Base-by-base conservation (phyloP, 2,113 vertebrate genomes). In the Tetrao urogallus region DNA sequence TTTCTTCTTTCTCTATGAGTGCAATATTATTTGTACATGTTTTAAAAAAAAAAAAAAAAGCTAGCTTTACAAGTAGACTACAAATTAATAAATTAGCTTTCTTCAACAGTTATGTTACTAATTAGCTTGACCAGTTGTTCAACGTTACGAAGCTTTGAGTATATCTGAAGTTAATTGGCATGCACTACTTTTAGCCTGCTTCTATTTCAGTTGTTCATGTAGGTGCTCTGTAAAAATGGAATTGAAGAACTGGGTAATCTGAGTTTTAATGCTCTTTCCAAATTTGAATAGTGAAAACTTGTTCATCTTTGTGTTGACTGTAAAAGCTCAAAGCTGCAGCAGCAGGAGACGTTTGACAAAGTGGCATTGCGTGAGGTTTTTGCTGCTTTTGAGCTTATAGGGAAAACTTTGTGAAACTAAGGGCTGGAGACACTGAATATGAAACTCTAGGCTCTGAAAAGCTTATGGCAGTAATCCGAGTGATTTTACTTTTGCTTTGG, bases 61-160 rank as follows among this genome's bases (percentile, higher is more conserved):
- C 71, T 88, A 14, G 25, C 43, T 93, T 74, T 72, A 48, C 27
- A 56, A 20, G 27, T 61, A 61, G 60, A 71, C 10, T 70, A 7
- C 63, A 75, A 75, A 84, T 81, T 77, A 94, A 63, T 24, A 88
- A 82, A 71, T 83, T 74, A 30, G 7, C 56, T 88, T 61, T 92
- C 30, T 85, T 66, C 45, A 91, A 57, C 60, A 60, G 42, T 88
- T 81, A 22, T 24, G 19, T 32, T 76, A 24, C 71, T 60, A 70
- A 92, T 80, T 74, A 90, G 56, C 82, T 64, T 50, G 36, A 66
- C 36, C 50, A 63, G 3, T 88, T 70, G 42, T 50, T 80, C 21
- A 45, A 2, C 64, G 77, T 67, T n/a, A 32, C 0, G 2, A 79
- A 22, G 20, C 3, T 4, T 45, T 73, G 88, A 56, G 5, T 15